These are phyloP conservation scores for Chironomus tepperi DNA, from an alignment of 1,140 invertebrate genomes.

Conservation along the genomic window DNA sequence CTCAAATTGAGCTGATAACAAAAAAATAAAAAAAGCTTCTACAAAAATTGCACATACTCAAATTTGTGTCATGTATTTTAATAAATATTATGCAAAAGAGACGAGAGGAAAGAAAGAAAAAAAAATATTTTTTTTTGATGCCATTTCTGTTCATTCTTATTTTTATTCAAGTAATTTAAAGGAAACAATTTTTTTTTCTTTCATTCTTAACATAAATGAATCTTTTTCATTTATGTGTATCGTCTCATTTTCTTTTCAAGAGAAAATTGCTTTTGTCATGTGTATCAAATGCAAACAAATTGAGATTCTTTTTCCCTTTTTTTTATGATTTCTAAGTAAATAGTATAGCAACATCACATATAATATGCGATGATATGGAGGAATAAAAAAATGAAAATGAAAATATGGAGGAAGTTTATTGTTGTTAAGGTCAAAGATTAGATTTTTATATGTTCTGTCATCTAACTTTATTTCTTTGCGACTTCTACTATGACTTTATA, in stretches of 20 bases:
- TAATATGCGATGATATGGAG: neutral
- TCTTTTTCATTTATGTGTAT: too few species aligned
- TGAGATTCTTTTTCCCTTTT: conserved; percentile 11
- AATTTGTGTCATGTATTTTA: neutral
- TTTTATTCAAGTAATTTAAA: neutral
- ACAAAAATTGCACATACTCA: neutral
- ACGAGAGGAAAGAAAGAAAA: neutral
- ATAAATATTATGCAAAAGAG: conserved; percentile 8
- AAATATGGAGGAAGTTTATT: conserved; percentile 17
- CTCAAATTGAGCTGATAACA: neutral
- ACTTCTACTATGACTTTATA: too few species aligned
- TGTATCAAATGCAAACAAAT: conserved; percentile 23
- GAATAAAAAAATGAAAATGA: neutral
- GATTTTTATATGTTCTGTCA: neutral
- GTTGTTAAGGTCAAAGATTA: conserved; percentile 19
- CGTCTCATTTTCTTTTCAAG: neutral
- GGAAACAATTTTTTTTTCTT: neutral
- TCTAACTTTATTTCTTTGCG: too few species aligned
- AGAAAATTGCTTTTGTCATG: conserved; percentile 22
- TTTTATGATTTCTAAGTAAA: neutral
- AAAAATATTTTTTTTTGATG: neutral
- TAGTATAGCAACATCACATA: neutral
- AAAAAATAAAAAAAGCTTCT: neutral
- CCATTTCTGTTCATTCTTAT: neutral
- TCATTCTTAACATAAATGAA: neutral